Base-by-base conservation (phyloP, 2,113 vertebrate species). In the Athene noctua region DNA sequence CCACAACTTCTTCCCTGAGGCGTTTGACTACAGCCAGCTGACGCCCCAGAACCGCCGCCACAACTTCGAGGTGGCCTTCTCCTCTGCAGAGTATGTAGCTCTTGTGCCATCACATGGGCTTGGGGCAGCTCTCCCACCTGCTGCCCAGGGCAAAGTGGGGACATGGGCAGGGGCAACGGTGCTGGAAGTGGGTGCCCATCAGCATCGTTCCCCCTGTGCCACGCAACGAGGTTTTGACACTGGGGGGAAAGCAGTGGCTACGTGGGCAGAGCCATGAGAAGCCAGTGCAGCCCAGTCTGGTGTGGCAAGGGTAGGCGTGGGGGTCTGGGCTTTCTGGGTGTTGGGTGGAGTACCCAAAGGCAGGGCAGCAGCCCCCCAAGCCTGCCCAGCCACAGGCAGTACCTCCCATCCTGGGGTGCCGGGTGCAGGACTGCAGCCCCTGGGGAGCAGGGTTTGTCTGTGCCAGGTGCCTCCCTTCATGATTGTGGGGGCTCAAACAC, bases 31-130 rank as follows among this genome's bases (percentile, higher is more conserved):
- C 88, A 97, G 97, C 78, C 98, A 99, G 68, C 98, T 99, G 74
- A 99, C 98, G 4, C 99, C 99, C 18, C 98, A 98, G 97, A 99
- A 99, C 96, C 98, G 99, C 82, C 98, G 99, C 87, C 99, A 99
- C 79, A 99, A 99, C 98, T 99, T 99, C 1, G 99, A 99, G 97
- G 97, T 99, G 98, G 99, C 99, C 92, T 99, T 99, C 97, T 99
- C 98, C 49, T 98, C 98, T 2, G 99, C 99, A 93, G 99, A 99
- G 99, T 99, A 99, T 81, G 99, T 99, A 97, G 77, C 88, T 73
- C 49, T 67, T 12, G 9, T n/a, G 77, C 46, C 32, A 6, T 78
- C 26, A 9, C 5, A 3, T 12, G 42, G 71, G 38, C 67, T 77
- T 77, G 77, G 83, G 94, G 59, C n/a, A 15, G 78, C 46, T 40